Evolutionary conservation across 2,888 invertebrate species (phyloP), one percentile per base, ranked within the genome.

Genomic region (Geotrupes spiniger): DNA sequence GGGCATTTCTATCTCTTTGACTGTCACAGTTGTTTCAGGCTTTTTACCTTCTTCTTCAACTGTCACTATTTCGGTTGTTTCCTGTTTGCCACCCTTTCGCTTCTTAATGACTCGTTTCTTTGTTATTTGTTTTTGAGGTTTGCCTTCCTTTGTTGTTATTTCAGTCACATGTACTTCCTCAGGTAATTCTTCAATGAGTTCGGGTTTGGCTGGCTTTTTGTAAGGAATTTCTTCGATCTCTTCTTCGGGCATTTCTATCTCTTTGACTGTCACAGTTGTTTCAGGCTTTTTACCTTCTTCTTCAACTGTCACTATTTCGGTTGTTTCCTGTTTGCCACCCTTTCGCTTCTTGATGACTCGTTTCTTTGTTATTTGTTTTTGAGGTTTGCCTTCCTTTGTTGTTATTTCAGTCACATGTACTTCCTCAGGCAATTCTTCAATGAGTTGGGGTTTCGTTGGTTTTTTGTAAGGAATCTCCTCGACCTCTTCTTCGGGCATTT

Each of bases 91-190:
- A 16, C 65, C 70, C 38, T 61, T 66, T 8, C 69, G 70, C 52
- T 69, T 74, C 42, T 73, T 74, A 1, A 74, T 68, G 42, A 73
- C 72, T 1, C 72, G 68, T 51, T 71, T 75, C 3, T 71, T 75
- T 16, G 48, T 47, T 16, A 51, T 42, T 9, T 43, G 2, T 40
- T 63, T 65, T 37, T 58, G 58, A 2, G 62, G 59, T 4, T 62
- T 68, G 1, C 64, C 56, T 0, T 58, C 61, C 11, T 64, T 55
- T 0, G 63, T 51, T 11, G 14, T 5, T 11, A 15, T 16, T 36
- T 36, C 31, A 11, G 40, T 46, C 3, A 52, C 52, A 11, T 44
- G 11, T 10, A 53, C 38, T 28, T 49, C 49, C 36, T 49, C 52
- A 5, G 52, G 52, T 2, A 52, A 15, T 39, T 52, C 52, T 42